Conservation (phyloP, 1,140 invertebrate species). For the Brachionus rubens region DNA sequence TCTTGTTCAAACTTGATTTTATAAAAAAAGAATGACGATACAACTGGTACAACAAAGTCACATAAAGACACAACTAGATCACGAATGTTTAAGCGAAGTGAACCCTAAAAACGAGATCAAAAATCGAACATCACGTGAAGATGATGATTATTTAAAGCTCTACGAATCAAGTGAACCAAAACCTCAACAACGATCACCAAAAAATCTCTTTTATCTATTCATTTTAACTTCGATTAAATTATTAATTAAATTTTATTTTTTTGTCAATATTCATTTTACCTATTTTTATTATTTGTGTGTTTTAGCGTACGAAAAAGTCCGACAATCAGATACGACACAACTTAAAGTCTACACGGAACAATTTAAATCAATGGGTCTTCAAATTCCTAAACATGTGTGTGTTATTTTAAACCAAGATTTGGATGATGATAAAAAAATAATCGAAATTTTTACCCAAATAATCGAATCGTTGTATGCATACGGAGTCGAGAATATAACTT, state of each 20-base stretch:
- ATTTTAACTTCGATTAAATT: neutral
- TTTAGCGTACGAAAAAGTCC: neutral
- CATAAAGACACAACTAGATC: neutral
- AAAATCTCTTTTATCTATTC: neutral
- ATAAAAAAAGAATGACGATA: conserved; percentile 18
- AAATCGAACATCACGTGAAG: neutral
- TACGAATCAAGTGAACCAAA: neutral
- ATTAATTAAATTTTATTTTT: neutral
- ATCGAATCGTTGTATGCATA: neutral
- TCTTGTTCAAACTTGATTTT: neutral
- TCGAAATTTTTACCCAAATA: neutral
- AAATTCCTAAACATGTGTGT: conserved; percentile 19
- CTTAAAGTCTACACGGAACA: neutral
- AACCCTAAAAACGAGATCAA: neutral
- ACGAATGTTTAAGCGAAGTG: neutral
- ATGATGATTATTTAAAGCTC: neutral
- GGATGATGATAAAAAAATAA: neutral
- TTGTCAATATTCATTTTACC: neutral
- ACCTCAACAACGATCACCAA: neutral
- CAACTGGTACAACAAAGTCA: conserved; percentile 5
- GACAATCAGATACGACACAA: neutral
- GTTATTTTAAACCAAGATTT: conserved; percentile 2
- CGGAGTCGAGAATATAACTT: conserved; percentile 1
- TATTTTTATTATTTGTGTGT: neutral
- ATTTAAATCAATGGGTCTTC: neutral